These are phyloP conservation scores for Eutrigla gurnardus DNA, from an alignment of 2,797 vertebrate species.

Conservation along the genomic window DNA sequence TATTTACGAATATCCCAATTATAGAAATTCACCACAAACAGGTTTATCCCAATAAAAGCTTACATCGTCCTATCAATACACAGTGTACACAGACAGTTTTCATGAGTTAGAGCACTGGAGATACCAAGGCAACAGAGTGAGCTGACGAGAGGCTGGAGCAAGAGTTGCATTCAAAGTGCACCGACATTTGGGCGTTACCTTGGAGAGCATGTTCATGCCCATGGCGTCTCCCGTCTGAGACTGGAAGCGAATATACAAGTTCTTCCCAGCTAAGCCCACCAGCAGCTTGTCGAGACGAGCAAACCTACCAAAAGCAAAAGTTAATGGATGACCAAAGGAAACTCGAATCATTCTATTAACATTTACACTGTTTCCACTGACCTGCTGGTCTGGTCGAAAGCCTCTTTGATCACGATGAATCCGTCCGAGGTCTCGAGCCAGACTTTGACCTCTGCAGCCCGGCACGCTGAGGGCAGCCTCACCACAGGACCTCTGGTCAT, in stretches of 20 bases:
- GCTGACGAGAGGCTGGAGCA: neutral
- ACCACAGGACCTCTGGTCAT: constrained; percentile 97
- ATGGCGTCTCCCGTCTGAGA: constrained; percentile 96
- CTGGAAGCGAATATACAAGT: constrained; percentile 95
- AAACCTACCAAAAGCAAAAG: constrained; percentile 83
- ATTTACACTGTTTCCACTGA: constrained; percentile 58
- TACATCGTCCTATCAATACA: no score
- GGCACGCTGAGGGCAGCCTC: constrained; percentile 92
- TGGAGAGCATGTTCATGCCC: constrained; percentile 99
- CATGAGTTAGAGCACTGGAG: neutral
- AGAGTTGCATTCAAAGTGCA: no score
- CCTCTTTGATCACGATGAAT: constrained; percentile 89
- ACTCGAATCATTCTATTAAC: neutral
- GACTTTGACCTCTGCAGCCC: constrained; percentile 93
- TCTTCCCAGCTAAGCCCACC: constrained; percentile 90
- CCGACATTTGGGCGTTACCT: constrained; percentile 75
- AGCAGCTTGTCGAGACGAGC: constrained; percentile 92
- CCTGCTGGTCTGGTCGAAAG: constrained; percentile 96
- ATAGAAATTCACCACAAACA: no score
- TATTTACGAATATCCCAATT: no score
- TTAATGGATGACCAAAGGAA: neutral
- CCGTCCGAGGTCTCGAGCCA: constrained; percentile 94
- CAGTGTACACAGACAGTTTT: neutral
- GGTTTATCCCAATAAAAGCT: no score
- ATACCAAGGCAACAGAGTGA: neutral